These are phyloP conservation scores for Conistra vaccinii DNA, from an alignment of 2,888 invertebrate genomes.

Conservation along the genomic window DNA sequence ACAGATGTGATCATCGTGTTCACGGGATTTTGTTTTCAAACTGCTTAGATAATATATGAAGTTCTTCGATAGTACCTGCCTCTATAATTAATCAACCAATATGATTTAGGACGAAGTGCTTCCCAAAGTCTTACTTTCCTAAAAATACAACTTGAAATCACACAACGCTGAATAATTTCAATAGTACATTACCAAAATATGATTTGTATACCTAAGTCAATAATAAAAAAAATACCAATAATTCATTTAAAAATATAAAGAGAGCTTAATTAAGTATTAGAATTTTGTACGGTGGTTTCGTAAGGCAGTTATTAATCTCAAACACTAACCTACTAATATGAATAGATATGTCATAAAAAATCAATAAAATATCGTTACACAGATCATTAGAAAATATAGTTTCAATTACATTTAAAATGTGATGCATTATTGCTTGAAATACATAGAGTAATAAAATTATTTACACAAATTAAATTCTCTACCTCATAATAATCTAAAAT, in stretches of 20 bases:
- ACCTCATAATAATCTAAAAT: conserved; percentile 57
- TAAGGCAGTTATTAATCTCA: conserved; percentile 66
- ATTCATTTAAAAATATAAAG: conserved; percentile 50
- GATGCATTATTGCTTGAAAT: conserved; percentile 46
- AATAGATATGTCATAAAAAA: conserved; percentile 61
- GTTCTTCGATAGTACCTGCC: too few species aligned
- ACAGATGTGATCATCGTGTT: too few species aligned
- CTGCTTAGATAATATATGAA: too few species aligned
- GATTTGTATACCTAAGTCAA: conserved; percentile 38
- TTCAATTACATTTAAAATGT: conserved; percentile 57
- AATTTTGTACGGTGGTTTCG: conserved; percentile 74
- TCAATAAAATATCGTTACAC: conserved; percentile 61
- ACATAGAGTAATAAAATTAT: conserved; percentile 47
- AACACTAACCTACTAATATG: conserved; percentile 65
- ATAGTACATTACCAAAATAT: conserved; percentile 47
- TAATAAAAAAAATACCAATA: conserved; percentile 48
- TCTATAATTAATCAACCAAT: conserved; percentile 2
- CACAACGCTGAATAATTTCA: conserved; percentile 26
- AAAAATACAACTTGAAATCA: conserved; percentile 34
- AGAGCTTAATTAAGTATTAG: conserved; percentile 71
- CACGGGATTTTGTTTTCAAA: too few species aligned
- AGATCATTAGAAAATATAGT: conserved; percentile 67
- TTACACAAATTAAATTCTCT: conserved; percentile 62
- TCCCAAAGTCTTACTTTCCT: conserved; percentile 3
- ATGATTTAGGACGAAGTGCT: neutral